Conservation (phyloP, 2,888 invertebrate species). For the Enchytraeus crypticus region DNA sequence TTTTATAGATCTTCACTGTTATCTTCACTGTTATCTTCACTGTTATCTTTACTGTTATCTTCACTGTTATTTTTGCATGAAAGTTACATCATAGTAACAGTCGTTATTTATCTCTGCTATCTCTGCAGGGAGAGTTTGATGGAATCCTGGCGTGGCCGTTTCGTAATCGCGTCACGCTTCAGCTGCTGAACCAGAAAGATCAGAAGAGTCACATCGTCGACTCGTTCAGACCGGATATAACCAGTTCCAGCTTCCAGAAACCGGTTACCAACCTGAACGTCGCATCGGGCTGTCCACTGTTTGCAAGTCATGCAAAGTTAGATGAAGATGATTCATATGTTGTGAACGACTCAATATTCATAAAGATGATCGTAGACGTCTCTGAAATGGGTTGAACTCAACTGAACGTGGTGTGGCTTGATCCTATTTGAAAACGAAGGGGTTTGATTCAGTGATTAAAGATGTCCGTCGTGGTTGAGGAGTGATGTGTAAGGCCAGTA, state of each 20-base stretch:
- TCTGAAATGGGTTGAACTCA: no score
- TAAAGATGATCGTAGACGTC: not conserved
- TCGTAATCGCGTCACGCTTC: constrained; percentile 39
- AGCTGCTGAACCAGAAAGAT: constrained; percentile 37
- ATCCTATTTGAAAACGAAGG: no score
- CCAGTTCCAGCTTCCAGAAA: constrained; percentile 36
- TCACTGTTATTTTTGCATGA: no score
- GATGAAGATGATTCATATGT: not conserved
- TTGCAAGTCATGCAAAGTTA: not conserved
- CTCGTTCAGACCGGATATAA: constrained; percentile 39
- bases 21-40: no score
- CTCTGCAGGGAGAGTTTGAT: constrained; percentile 42
- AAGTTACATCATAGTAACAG: no score
- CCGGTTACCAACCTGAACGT: constrained; percentile 42
- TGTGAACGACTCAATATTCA: not conserved
- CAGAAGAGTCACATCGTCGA: constrained; percentile 32
- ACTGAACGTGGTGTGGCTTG: no score
- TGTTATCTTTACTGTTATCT: no score
- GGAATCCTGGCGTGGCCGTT: constrained; percentile 43
- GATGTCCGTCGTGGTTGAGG: no score
- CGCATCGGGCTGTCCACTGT: constrained; percentile 25
- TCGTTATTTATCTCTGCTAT: no score
- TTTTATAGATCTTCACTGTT: no score
- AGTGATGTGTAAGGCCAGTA: no score
- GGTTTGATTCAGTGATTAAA: no score